Evolutionary conservation across 1,140 invertebrate species (phyloP).

Genomic region (Cydia fagiglandana): DNA sequence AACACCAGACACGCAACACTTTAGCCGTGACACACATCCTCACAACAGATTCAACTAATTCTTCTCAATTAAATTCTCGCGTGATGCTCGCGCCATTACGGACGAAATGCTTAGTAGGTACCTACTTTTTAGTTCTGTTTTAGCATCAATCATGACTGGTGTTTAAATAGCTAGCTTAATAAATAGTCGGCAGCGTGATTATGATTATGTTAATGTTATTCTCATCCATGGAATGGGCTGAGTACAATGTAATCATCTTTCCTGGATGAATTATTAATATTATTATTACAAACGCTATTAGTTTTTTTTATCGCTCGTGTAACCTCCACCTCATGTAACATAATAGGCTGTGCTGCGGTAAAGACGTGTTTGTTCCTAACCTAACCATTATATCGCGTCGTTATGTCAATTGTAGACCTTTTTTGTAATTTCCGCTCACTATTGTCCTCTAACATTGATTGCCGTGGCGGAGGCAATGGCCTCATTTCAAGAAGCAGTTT

Average conservation of each 20-base stretch:
- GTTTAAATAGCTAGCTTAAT: constrained; percentile 5
- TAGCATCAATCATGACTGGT: neutral
- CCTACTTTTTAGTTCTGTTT: neutral
- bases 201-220: constrained; percentile 15
- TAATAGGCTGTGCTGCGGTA: constrained; percentile 32
- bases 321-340: constrained; percentile 36
- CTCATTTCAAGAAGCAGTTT: constrained; percentile 40
- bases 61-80: constrained; percentile 40
- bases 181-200: neutral
- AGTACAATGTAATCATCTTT: neutral
- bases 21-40: constrained; percentile 73
- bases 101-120: neutral
- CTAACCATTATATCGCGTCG: constrained; percentile 34
- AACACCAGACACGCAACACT: constrained; percentile 54
- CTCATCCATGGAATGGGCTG: neutral
- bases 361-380: constrained; percentile 22
- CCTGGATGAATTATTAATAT: neutral
- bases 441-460: constrained; percentile 37
- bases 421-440: constrained; percentile 45
- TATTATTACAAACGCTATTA: neutral
- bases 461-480: constrained; percentile 48
- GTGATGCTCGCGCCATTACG: constrained; percentile 37
- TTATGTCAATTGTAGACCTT: constrained; percentile 39
- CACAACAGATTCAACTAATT: constrained; percentile 55
- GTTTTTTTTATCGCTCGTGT: constrained; percentile 38